phyloP scores from a whole-genome alignment of 2,113 vertebrate genomes.

The Oenanthe oenanthe region DNA sequence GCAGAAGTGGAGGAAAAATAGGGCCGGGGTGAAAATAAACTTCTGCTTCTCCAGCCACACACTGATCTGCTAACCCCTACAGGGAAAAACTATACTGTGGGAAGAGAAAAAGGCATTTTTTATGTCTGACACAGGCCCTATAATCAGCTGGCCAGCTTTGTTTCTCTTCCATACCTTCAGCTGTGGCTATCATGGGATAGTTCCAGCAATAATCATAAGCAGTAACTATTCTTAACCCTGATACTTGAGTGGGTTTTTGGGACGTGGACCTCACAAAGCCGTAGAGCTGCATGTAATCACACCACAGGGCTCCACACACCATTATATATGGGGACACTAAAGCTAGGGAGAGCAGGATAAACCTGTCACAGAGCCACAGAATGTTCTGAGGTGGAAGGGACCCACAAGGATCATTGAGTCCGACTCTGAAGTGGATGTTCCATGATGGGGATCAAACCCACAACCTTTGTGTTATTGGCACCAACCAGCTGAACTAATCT shows the following conservation, averaged over 20 bases:
- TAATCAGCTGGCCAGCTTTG: not conserved
- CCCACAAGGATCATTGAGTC: not conserved
- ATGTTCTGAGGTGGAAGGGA: not conserved
- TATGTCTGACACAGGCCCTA: not conserved
- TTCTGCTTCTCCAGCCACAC: not conserved
- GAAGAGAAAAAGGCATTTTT: not conserved
- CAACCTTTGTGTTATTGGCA: not conserved
- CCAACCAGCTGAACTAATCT: not conserved
- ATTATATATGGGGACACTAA: not conserved
- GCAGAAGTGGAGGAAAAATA: not conserved
- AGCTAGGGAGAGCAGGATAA: not conserved
- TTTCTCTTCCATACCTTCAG: not conserved
- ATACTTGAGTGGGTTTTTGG: accelerated
- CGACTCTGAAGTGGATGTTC: not conserved
- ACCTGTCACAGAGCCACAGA: not conserved
- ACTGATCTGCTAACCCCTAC: not conserved
- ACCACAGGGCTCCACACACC: not conserved
- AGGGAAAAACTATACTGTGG: not conserved
- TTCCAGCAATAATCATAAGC: not conserved
- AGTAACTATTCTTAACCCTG: not conserved
- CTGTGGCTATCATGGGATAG: not conserved
- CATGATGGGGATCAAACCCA: accelerated
- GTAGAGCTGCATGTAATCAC: not conserved
- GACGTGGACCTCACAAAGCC: not conserved
- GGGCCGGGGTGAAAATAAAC: not conserved